Evolutionary conservation across 2,797 vertebrate species (phyloP).

Genomic region (Dallia pectoralis): DNA sequence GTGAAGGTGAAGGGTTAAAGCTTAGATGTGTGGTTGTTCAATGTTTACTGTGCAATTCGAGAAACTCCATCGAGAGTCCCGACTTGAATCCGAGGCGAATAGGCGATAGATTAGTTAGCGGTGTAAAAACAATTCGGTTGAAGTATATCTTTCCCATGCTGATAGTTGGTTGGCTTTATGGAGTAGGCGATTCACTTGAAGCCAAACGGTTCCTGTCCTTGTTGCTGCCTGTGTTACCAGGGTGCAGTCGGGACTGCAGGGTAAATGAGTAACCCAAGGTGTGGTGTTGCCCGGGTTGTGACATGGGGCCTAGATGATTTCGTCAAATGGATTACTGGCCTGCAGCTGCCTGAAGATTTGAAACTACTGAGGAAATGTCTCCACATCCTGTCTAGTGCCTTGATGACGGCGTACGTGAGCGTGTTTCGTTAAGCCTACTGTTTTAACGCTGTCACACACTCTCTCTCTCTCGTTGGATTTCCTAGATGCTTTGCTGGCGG

Average conservation of each 20-base stretch:
- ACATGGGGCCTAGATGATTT: conserved; percentile 52
- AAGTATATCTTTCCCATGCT: neutral
- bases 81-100: neutral
- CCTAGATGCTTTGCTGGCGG: conserved; percentile 90
- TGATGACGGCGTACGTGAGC: no score
- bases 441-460: no score
- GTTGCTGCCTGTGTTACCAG: neutral
- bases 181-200: neutral
- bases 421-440: no score
- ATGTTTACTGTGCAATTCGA: neutral
- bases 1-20: neutral
- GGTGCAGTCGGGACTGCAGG: conserved; percentile 1
- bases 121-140: neutral
- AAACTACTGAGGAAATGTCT: neutral
- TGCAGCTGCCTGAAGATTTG: neutral
- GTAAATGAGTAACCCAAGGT: conserved; percentile 68
- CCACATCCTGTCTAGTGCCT: neutral
- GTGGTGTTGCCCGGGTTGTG: conserved; percentile 34
- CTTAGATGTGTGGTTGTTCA: neutral
- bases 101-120: neutral
- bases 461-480: conserved; percentile 28
- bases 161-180: neutral
- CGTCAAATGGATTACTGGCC: conserved; percentile 38
- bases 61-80: neutral
- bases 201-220: neutral